Evolutionary conservation across 2,797 vertebrate species (phyloP).

Genomic region (Notamacropus eugenii): DNA sequence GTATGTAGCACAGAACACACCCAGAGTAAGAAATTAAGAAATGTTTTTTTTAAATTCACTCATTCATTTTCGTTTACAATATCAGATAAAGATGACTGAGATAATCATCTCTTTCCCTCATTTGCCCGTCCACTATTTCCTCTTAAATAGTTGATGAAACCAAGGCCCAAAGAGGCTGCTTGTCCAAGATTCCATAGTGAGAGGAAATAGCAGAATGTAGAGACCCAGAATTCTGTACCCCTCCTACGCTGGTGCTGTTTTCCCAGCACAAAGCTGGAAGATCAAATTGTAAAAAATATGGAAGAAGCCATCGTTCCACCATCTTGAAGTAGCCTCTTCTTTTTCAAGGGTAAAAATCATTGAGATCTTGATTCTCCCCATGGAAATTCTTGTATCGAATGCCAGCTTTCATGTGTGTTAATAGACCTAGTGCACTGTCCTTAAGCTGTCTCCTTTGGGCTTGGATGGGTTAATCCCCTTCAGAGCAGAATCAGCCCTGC

Average conservation of each 20-base stretch:
- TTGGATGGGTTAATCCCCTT: conserved; percentile 31
- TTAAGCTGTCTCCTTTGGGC: background rate
- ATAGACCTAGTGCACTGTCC: conserved; percentile 29
- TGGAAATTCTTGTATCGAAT: background rate
- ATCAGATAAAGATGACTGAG: background rate
- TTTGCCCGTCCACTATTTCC: background rate
- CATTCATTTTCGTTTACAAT: background rate
- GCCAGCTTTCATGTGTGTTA: conserved; percentile 44
- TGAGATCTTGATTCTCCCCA: background rate
- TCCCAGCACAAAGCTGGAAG: background rate
- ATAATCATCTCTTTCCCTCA: background rate
- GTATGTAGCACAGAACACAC: background rate
- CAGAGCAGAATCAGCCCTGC: conserved; percentile 17
- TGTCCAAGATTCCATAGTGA: background rate
- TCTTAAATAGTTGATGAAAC: background rate
- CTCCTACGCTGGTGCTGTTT: background rate
- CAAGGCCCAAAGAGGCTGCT: background rate
- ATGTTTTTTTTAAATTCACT: background rate
- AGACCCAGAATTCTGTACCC: background rate
- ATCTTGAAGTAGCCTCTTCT: background rate
- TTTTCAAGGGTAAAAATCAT: background rate
- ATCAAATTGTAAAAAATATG: background rate
- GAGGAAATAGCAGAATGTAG: background rate
- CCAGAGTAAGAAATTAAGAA: background rate
- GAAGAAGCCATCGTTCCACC: background rate